phyloP scores from a whole-genome alignment of 2,113 vertebrate genomes.

The Suricata suricatta region DNA sequence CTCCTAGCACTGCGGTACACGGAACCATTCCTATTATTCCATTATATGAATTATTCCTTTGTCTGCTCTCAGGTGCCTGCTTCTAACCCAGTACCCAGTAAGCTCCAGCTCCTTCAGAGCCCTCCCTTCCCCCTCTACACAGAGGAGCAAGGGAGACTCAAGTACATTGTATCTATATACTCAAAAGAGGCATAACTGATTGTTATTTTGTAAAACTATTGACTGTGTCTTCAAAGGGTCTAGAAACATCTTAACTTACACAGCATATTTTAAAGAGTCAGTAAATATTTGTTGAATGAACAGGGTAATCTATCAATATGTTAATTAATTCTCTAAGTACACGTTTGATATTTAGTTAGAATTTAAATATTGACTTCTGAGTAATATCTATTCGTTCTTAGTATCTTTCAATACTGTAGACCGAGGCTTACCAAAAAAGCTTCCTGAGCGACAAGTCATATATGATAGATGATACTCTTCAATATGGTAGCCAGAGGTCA shows the following conservation, averaged over 20 bases:
- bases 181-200: not conserved
- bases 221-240: not conserved
- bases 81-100: not conserved
- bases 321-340: not conserved
- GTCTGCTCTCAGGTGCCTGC: not conserved
- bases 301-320: not conserved
- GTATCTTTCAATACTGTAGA: not conserved
- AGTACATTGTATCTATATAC: not conserved
- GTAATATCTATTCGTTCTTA: not conserved
- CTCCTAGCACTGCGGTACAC: not conserved
- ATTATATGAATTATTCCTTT: not conserved
- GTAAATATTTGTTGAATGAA: slow-evolving; percentile 1
- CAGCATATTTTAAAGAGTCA: not conserved
- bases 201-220: not conserved
- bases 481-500: not conserved
- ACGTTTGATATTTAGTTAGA: not conserved
- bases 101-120: not conserved
- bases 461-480: not conserved
- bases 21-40: not conserved
- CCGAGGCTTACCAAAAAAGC: not conserved
- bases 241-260: not conserved
- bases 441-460: not conserved
- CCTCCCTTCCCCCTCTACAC: not conserved
- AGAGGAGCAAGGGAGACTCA: not conserved
- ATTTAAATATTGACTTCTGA: not conserved